Evolutionary conservation across 2,113 vertebrate genomes (phyloP), one percentile per base, ranked within the genome.

Genomic region (Perca schrenkii): DNA sequence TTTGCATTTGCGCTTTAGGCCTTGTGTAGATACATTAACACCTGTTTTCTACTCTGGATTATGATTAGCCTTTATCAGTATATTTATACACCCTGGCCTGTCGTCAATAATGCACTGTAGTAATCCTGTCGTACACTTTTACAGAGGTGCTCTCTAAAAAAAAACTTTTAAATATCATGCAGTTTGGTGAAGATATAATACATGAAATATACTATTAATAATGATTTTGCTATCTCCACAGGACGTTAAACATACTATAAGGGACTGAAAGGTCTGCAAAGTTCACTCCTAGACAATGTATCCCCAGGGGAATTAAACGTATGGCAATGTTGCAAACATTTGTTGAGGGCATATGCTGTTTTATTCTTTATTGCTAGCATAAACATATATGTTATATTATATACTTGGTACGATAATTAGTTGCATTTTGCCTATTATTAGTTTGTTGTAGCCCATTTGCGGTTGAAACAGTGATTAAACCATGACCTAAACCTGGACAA

Each of bases 1-100:
- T 93, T 87, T 90, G 86, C 77, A 75, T 80, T 73, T 8, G 74
- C 72, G 74, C 72, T 85, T n/a, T 47, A 61, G 74, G 74, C 77
- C 85, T 75, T 57, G 60, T 69, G 21, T 12, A 28, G 75, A 81
- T 72, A 19, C 89, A 78, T 89, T 74, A 86, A 53, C 75, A 85
- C 72, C 82, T 87, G 86, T 84, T 87, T 83, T 87, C 81, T 79
- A 4, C 47, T 5, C 8, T 15, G 50, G 73, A 63, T 80, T 80
- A 80, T 74, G 64, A 81, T 56, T 17, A 5, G 21, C 16, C 10
- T 34, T 8, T 84, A 64, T 63, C 67, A 56, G 31, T 64, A 11
- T 63, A 46, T 86, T 70, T 75, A 72, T 65, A 43, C 70, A 56
- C 43, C 25, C 46, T 21, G 0, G 49, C 65, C 43, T 70, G 69